phyloP scores from a whole-genome alignment of 2,888 invertebrate species.

The Polydrusus tereticollis region DNA sequence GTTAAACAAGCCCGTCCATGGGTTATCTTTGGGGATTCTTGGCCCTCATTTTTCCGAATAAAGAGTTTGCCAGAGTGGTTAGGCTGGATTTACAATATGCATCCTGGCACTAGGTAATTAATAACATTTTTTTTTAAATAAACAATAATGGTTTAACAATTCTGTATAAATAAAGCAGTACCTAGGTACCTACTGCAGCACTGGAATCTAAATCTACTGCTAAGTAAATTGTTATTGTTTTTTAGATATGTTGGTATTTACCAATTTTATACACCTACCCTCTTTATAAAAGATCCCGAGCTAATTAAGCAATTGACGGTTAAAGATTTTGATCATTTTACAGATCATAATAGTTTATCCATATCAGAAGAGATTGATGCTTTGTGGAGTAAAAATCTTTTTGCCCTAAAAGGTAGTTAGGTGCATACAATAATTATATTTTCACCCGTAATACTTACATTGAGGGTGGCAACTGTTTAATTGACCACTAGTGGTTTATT shows the following conservation, averaged over 20 bases:
- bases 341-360: constrained; percentile 62
- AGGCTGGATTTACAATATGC: constrained; percentile 45
- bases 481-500: no score
- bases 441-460: no score
- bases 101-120: constrained; percentile 51
- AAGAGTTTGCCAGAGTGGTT: constrained; percentile 45
- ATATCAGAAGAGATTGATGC: constrained; percentile 64
- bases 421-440: no score
- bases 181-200: neutral
- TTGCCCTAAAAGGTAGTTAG: constrained; percentile 54
- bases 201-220: no score
- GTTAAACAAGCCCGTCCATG: constrained; percentile 51
- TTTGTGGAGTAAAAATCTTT: constrained; percentile 67
- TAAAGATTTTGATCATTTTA: constrained; percentile 73
- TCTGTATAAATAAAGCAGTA: no score
- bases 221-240: neutral
- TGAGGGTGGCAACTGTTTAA: no score
- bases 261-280: constrained; percentile 62
- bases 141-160: no score
- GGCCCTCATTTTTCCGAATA: constrained; percentile 41
- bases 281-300: constrained; percentile 71
- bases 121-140: neutral
- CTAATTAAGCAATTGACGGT: constrained; percentile 72
- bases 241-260: constrained; percentile 57
- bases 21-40: constrained; percentile 51